These are phyloP conservation scores for Characodon lateralis DNA, from an alignment of 2,797 vertebrate species.

Conservation along the genomic window DNA sequence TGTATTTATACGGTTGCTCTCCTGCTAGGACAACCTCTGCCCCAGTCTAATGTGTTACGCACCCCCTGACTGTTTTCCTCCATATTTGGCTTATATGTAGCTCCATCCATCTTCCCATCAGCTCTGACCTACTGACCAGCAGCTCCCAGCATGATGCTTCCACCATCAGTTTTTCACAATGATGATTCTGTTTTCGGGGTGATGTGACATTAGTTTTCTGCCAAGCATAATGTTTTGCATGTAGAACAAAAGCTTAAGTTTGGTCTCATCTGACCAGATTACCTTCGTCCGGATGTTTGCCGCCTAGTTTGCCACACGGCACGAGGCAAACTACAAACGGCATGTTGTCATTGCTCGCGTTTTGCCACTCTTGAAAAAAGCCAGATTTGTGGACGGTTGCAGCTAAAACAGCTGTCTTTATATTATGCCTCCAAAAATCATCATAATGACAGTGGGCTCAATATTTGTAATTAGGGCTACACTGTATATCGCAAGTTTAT, in stretches of 20 bases:
- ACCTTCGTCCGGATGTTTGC: background rate
- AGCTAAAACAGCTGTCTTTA: too few species aligned
- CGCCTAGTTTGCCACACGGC: background rate
- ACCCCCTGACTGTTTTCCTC: background rate
- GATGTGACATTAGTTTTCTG: too few species aligned
- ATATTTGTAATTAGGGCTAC: background rate
- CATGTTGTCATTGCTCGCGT: background rate
- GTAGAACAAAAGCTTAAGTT: too few species aligned
- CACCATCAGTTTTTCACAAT: too few species aligned
- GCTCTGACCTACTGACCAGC: background rate
- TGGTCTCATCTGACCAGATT: background rate
- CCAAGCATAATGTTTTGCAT: too few species aligned
- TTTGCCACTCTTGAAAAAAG: background rate
- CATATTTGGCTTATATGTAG: background rate
- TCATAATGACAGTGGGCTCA: too few species aligned
- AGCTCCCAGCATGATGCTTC: background rate
- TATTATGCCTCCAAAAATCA: too few species aligned
- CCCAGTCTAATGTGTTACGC: background rate
- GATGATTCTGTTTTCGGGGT: too few species aligned
- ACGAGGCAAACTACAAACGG: background rate
- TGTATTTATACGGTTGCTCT: background rate
- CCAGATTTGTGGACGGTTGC: background rate
- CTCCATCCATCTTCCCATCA: background rate
- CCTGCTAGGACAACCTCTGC: background rate
- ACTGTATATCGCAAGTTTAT: background rate